These are phyloP conservation scores for Syngnathus floridae DNA, from an alignment of 2,113 vertebrate genomes.

Conservation along the genomic window DNA sequence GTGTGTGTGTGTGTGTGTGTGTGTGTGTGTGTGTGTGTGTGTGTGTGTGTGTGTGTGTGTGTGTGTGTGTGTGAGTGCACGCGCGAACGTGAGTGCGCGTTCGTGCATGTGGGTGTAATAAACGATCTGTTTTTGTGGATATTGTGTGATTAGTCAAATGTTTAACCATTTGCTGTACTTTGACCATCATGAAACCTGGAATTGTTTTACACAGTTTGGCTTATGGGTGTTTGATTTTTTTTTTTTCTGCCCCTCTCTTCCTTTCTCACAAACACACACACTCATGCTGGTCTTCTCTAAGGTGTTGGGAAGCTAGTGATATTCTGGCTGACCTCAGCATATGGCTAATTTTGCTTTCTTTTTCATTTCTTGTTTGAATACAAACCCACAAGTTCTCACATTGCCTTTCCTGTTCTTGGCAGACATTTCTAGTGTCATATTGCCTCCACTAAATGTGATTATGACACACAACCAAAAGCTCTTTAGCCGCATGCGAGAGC, in stretches of 20 bases:
- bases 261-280: not conserved
- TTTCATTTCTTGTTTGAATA: slow-evolving; percentile 31
- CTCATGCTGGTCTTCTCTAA: slow-evolving; percentile 17
- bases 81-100: too few species aligned
- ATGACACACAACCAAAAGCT: slow-evolving; percentile 49
- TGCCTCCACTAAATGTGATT: slow-evolving; percentile 53
- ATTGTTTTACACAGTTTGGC: too few species aligned
- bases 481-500: not conserved
- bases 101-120: not conserved
- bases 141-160: slow-evolving; percentile 12
- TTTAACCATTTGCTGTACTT: not conserved
- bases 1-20: not conserved
- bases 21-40: not conserved
- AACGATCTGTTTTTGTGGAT: not conserved
- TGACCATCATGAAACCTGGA: not conserved
- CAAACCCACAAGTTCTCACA: slow-evolving; percentile 41
- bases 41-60: not conserved
- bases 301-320: slow-evolving; percentile 53
- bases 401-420: slow-evolving; percentile 47
- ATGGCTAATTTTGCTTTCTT: slow-evolving; percentile 50
- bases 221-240: too few species aligned
- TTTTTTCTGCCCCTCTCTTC: not conserved
- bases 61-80: not conserved
- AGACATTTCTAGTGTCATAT: slow-evolving; percentile 44
- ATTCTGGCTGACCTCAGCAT: slow-evolving; percentile 58